Base-by-base conservation (phyloP, 2,797 vertebrate species). In the Acestrorhynchus altus region DNA sequence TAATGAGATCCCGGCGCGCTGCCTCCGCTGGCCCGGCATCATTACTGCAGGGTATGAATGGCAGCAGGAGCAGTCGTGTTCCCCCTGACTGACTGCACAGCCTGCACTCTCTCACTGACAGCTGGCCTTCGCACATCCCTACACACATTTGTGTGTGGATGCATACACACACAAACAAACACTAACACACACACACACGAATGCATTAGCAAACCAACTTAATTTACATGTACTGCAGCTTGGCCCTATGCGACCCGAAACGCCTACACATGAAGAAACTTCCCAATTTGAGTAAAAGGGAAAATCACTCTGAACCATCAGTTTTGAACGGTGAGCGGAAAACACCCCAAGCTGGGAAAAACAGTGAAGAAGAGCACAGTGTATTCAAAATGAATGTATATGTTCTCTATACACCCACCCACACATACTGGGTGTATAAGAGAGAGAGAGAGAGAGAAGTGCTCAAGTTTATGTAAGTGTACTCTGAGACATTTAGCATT, bases 1-100 rank as follows among this genome's bases (percentile, higher is more conserved):
- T 93, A 94, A 94, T 91, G 90, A 92, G 90, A 91, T 90, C 90
- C 88, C 20, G 81, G 84, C 83, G 86, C 80, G 87, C 82, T 78
- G 52, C 81, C 83, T 86, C 81, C 84, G 65, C 89, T 84, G 83
- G 75, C 84, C 86, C 84, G 84, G 87, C 89, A 89, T 91, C 87
- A 90, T 91, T 90, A 91, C 89, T 85, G 88, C 46, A 66, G 88
- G 86, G 89, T 78, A 83, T 90, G 91, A 92, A 88, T 93, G 90
- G 88, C 90, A 93, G 88, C 88, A 86, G 83, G 89, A 87, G 85
- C 64, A 81, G 88, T 86, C 86, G 83, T 80, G 90, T 89, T 92
- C 87, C 83, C 81, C 87, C 78, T 89, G 88, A 91, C 86, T 92
- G 90, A 90, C 88, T 92, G 79, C 87, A 85, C 56, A 47, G 44